These are phyloP conservation scores for Coptotermes formosanus DNA, from an alignment of 1,140 invertebrate species.

Conservation along the genomic window DNA sequence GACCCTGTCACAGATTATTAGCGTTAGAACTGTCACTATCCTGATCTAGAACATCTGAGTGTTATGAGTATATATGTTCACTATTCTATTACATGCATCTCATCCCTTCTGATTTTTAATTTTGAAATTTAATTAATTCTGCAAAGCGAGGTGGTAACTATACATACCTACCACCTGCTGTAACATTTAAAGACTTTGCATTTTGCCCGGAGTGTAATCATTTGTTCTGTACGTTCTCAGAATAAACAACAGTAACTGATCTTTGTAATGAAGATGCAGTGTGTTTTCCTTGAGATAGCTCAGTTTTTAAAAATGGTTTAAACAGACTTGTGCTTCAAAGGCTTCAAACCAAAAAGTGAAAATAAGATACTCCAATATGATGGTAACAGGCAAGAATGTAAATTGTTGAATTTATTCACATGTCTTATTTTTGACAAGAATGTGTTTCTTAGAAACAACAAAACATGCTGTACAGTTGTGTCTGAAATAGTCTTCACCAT, in stretches of 20 bases:
- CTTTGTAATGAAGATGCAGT: too few species aligned
- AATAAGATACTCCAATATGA: neutral
- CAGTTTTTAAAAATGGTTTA: too few species aligned
- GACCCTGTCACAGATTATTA: neutral
- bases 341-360: neutral
- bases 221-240: too few species aligned
- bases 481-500: neutral
- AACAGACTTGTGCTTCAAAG: too few species aligned
- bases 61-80: constrained; percentile 3
- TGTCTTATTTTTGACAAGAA: constrained; percentile 17
- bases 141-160: too few species aligned
- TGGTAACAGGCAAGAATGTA: neutral
- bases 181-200: too few species aligned
- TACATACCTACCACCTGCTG: too few species aligned
- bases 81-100: neutral
- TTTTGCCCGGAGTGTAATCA: too few species aligned
- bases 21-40: neutral
- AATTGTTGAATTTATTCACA: neutral
- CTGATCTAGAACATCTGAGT: neutral
- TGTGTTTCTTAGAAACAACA: neutral
- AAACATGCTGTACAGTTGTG: neutral
- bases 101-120: neutral
- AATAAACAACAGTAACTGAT: too few species aligned
- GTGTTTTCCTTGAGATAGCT: too few species aligned
- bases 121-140: too few species aligned